Conservation (phyloP, 2,888 invertebrate genomes). For the Belgica antarctica region DNA sequence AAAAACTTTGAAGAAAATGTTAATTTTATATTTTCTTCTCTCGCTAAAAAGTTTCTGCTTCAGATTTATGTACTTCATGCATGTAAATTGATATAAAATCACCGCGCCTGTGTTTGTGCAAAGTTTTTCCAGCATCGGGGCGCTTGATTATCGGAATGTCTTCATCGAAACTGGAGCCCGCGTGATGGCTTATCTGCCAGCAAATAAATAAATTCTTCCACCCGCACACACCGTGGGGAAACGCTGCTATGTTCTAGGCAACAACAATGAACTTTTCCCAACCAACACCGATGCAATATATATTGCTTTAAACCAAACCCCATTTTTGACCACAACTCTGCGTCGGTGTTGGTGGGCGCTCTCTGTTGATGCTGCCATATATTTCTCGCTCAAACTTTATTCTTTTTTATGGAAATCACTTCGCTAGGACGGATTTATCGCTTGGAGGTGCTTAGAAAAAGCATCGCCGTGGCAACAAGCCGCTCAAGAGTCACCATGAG, state of each 20-base stretch:
- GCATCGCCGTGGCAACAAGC: neutral
- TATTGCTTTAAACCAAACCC: constrained; percentile 45
- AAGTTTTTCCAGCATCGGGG: neutral
- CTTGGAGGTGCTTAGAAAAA: neutral
- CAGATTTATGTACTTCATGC: neutral
- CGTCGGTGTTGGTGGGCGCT: constrained; percentile 40
- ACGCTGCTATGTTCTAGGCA: neutral
- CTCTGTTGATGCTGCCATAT: constrained; percentile 39
- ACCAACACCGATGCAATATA: constrained; percentile 27
- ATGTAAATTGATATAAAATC: constrained; percentile 3
- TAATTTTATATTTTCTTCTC: constrained; percentile 2
- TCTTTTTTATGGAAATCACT: constrained; percentile 16
- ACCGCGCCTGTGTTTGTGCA: neutral
- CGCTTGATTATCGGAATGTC: neutral
- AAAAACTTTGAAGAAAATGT: constrained; percentile 8
- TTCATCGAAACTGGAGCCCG: neutral
- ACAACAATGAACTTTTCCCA: constrained; percentile 9
- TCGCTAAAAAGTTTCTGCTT: neutral
- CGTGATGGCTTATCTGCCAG: constrained; percentile 21
- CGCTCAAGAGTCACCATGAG: constrained; percentile 14
- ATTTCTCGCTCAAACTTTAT: constrained; percentile 1
- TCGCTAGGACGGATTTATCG: neutral
- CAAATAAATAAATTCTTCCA: constrained; percentile 23
- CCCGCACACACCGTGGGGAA: neutral
- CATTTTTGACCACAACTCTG: constrained; percentile 45